Percentiles rank a stretch among this genome's conserved stretches.
Conservation (phyloP, 2,113 vertebrate species). For the Hippopotamus amphibius region DNA sequence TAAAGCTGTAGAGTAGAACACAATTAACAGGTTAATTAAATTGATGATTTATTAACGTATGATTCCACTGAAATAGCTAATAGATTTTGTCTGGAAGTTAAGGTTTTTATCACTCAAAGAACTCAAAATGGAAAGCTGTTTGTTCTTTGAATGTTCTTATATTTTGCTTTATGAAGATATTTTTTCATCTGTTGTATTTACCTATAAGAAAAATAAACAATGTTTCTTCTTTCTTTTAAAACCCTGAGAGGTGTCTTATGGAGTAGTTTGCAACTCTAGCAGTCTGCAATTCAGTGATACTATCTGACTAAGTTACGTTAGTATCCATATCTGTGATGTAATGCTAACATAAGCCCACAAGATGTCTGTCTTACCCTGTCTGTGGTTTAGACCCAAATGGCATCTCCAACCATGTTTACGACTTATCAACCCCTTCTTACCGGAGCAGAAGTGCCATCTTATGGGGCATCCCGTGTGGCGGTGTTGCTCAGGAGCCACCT, state of each 20-base stretch:
- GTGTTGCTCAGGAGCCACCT: neutral
- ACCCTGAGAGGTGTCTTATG: neutral
- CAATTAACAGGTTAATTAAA: neutral
- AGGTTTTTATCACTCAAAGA: neutral
- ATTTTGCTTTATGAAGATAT: neutral
- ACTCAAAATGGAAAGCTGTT: neutral
- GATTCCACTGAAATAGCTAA: neutral
- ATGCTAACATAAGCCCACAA: conserved; percentile 52
- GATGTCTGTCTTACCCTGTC: conserved; percentile 58
- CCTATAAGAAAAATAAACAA: neutral
- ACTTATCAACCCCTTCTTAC: rapidly evolving
- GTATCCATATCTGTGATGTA: neutral
- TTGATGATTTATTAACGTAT: neutral
- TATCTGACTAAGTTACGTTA: rapidly evolving
- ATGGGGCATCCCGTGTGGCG: neutral
- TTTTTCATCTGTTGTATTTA: neutral
- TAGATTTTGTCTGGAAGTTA: neutral
- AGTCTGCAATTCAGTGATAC: neutral
- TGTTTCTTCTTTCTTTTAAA: neutral
- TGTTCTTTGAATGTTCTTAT: neutral
- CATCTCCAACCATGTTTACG: neutral
- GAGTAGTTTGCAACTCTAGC: neutral
- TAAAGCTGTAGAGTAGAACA: neutral
- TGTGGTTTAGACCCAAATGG: neutral
- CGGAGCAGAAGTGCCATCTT: rapidly evolving